A percentile compares a stretch with the other conserved stretches of the same genome.
Conservation (phyloP, 1,140 invertebrate species). For the Globodera ellingtonae region DNA sequence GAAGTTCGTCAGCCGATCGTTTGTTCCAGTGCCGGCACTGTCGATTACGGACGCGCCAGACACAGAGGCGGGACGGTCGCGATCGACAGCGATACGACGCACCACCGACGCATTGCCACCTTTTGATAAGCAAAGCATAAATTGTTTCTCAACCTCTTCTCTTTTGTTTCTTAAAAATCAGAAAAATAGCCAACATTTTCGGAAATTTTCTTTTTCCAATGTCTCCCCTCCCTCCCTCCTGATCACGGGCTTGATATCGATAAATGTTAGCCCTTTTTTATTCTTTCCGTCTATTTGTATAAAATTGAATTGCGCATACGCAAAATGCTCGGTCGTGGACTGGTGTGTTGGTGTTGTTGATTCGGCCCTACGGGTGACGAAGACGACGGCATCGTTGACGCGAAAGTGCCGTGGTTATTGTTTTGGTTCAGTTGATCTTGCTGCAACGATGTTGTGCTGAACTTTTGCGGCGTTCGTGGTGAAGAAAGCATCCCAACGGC, state of each 20-base stretch:
- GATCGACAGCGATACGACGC: constrained; percentile 9
- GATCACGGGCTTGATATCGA: too few species aligned
- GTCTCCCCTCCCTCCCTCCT: neutral
- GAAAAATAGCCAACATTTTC: too few species aligned
- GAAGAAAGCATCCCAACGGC: neutral
- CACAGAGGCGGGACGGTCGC: neutral
- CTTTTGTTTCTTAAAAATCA: too few species aligned
- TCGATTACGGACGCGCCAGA: neutral
- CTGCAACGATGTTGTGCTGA: neutral
- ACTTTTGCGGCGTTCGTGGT: neutral
- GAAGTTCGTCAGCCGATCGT: neutral
- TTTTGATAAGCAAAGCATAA: constrained; percentile 18
- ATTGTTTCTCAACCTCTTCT: neutral
- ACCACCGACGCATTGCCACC: neutral
- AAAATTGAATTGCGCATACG: constrained; percentile 2
- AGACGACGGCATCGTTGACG: neutral
- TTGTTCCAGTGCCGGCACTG: neutral
- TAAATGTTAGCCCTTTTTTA: too few species aligned
- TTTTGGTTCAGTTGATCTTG: neutral
- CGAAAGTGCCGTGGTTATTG: neutral
- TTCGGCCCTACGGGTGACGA: neutral
- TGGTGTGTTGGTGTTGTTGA: constrained; percentile 20
- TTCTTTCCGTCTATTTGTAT: too few species aligned
- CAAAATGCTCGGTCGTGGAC: constrained; percentile 38
- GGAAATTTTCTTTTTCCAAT: neutral